Conservation (phyloP, 2,888 invertebrate genomes). For the Microdon myrmicae region DNA sequence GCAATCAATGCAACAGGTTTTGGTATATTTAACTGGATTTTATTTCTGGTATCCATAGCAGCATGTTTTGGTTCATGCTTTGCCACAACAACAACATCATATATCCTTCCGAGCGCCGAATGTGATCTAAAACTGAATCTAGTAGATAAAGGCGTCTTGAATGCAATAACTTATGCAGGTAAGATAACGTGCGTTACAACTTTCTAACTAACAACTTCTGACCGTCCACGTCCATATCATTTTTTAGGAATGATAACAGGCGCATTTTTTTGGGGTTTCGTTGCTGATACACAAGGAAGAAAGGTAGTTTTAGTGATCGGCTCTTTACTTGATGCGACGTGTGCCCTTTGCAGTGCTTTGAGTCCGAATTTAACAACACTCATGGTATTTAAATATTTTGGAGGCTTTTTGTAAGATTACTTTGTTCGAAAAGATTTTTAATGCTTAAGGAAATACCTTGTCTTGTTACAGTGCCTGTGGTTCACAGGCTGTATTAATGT, state of each 20-base stretch:
- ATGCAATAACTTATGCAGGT: slow-evolving; percentile 80
- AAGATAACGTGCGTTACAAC: slow-evolving; percentile 28
- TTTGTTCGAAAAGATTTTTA: too few species aligned
- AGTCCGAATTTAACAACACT: slow-evolving; percentile 76
- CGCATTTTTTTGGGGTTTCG: slow-evolving; percentile 80
- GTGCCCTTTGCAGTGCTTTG: slow-evolving; percentile 73
- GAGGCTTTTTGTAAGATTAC: slow-evolving; percentile 79
- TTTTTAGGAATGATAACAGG: slow-evolving; percentile 79
- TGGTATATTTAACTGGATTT: slow-evolving; percentile 75
- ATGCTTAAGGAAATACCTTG: not conserved
- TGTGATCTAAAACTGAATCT: slow-evolving; percentile 77
- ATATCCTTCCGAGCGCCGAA: slow-evolving; percentile 79
- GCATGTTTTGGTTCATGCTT: slow-evolving; percentile 77
- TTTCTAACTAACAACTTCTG: not conserved
- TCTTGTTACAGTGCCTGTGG: slow-evolving; percentile 71
- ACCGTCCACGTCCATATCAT: slow-evolving; percentile 3
- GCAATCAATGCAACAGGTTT: slow-evolving; percentile 76
- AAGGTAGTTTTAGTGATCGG: slow-evolving; percentile 75
- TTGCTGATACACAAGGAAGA: slow-evolving; percentile 79
- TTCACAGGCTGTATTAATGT: slow-evolving; percentile 78
- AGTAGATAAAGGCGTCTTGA: slow-evolving; percentile 77
- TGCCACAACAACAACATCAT: slow-evolving; percentile 78
- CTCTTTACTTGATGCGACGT: slow-evolving; percentile 72
- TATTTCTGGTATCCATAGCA: slow-evolving; percentile 72
- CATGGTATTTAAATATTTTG: slow-evolving; percentile 76